Evolutionary conservation across 2,888 invertebrate genomes (phyloP).

Genomic region (Alcis repandata): DNA sequence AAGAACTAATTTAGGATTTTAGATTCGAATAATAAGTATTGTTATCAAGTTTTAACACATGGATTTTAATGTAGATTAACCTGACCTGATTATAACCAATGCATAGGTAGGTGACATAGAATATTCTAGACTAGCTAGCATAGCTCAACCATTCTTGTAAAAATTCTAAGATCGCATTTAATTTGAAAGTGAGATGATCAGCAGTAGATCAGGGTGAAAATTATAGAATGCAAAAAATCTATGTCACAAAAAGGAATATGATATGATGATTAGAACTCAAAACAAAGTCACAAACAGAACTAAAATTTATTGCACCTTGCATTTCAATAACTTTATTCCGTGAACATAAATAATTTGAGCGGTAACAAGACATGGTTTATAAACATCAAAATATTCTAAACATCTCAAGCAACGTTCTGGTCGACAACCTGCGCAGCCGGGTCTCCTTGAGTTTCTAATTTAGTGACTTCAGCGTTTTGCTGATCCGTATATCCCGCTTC

Average conservation of each 20-base stretch:
- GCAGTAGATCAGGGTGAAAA: no score
- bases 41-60: conserved; percentile 10
- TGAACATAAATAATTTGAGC: conserved; percentile 4
- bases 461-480: not conserved
- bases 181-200: no score
- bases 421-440: not conserved
- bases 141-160: no score
- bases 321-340: not conserved
- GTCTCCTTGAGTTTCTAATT: not conserved
- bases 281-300: not conserved
- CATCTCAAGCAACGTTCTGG: not conserved
- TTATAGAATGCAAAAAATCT: no score
- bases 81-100: not conserved
- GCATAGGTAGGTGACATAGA: not conserved
- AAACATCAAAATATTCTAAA: not conserved
- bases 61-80: not conserved
- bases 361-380: no score
- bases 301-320: conserved; percentile 22
- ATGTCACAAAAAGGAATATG: no score
- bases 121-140: no score
- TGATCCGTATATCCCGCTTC: conserved; percentile 56
- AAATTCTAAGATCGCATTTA: no score
- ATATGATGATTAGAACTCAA: not conserved
- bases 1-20: conserved; percentile 10
- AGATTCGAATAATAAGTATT: conserved; percentile 27